Evolutionary conservation across 1,140 invertebrate species (phyloP).

Genomic region (Anastrepha obliqua): DNA sequence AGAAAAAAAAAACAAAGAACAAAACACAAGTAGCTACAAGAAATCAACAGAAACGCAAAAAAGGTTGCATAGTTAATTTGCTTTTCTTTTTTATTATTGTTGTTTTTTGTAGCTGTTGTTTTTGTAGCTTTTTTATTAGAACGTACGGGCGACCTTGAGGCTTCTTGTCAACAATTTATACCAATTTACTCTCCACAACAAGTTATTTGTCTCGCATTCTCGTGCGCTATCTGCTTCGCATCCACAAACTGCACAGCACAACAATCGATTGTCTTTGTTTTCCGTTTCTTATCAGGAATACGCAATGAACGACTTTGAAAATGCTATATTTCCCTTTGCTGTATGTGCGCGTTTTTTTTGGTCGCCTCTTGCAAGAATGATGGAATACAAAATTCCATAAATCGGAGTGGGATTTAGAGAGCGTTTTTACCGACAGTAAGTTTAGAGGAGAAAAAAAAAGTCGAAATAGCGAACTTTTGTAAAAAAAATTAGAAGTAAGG

Average conservation of each 20-base stretch:
- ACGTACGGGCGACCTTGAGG: neutral
- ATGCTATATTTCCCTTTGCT: neutral
- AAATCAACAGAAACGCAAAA: neutral
- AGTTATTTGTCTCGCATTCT: neutral
- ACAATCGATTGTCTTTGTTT: conserved; percentile 46
- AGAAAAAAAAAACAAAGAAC: neutral
- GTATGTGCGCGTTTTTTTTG: too few species aligned
- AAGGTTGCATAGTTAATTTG: neutral
- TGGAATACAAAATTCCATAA: too few species aligned
- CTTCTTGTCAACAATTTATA: conserved; percentile 44
- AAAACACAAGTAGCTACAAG: neutral
- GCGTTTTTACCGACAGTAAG: too few species aligned
- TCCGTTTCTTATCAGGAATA: conserved; percentile 9
- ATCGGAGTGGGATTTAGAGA: too few species aligned
- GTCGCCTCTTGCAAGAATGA: too few species aligned
- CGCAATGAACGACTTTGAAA: neutral
- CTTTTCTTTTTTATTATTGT: neutral
- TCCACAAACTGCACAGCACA: neutral
- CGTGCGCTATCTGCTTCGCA: neutral
- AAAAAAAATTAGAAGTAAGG: too few species aligned
- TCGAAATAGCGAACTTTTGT: too few species aligned
- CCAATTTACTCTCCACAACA: neutral
- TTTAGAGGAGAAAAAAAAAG: too few species aligned
- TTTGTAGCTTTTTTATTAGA: neutral
- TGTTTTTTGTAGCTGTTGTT: neutral